These are phyloP conservation scores for Lophotis ruficrista DNA, from an alignment of 2,113 vertebrate genomes.

Conservation along the genomic window DNA sequence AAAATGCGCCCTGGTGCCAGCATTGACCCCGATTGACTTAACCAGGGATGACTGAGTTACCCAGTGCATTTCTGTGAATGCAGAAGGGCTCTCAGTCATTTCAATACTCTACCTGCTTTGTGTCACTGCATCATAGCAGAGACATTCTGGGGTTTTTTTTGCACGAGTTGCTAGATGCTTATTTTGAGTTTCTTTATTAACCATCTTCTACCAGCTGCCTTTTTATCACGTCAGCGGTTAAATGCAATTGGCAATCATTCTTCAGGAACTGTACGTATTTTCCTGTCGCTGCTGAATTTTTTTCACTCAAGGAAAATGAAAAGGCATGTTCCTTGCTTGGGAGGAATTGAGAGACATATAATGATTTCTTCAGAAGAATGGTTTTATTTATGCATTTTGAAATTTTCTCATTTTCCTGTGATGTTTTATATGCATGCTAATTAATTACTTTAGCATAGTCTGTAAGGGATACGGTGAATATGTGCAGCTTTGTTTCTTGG, in stretches of 20 bases:
- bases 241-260: neutral
- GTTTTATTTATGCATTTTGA: neutral
- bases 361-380: neutral
- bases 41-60: neutral
- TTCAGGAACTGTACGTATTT: neutral
- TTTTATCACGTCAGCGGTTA: neutral
- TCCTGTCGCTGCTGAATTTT: conserved; percentile 3
- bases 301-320: conserved; percentile 4
- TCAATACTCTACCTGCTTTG: neutral
- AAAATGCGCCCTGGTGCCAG: neutral
- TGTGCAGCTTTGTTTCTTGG: neutral
- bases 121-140: neutral
- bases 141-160: neutral
- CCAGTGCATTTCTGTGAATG: rapidly evolving
- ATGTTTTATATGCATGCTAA: neutral
- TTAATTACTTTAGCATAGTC: neutral
- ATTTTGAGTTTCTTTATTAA: neutral
- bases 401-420: neutral
- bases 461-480: neutral
- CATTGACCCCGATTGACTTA: neutral
- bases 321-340: neutral
- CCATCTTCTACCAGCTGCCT: neutral
- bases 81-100: neutral
- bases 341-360: neutral
- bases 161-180: neutral